Conservation (phyloP, 2,113 vertebrate species). For the Puffinus mauretanicus region DNA sequence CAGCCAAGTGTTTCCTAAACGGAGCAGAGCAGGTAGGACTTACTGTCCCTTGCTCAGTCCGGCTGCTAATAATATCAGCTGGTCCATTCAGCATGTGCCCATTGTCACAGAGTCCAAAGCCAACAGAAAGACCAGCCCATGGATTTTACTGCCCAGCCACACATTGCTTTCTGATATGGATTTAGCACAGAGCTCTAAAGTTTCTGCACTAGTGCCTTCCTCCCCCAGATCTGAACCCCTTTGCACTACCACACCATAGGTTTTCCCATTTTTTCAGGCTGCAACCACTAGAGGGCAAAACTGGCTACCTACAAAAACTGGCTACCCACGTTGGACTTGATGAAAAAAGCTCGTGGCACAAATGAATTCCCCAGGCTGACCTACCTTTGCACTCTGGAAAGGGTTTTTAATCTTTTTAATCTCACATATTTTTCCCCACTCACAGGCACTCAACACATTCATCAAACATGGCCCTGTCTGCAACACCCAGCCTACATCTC, state of each 20-base stretch:
- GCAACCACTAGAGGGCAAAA: not conserved
- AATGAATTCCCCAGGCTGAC: not conserved
- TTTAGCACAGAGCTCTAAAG: not conserved
- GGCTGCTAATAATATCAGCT: not conserved
- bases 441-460: not conserved
- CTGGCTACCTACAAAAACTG: not conserved
- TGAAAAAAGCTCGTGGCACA: not conserved
- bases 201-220: not conserved
- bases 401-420: not conserved
- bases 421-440: not conserved
- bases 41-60: not conserved
- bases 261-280: not conserved
- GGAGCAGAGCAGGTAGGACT: not conserved
- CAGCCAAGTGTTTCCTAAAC: not conserved
- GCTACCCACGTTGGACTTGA: not conserved
- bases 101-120: not conserved
- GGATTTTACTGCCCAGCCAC: not conserved
- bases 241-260: no score
- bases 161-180: not conserved
- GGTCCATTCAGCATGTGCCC: rapidly evolving
- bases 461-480: not conserved
- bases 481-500: not conserved
- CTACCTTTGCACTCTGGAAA: not conserved
- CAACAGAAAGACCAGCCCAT: not conserved
- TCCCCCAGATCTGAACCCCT: rapidly evolving